Conservation (phyloP, 2,888 invertebrate genomes). For the Nasonia oneida region DNA sequence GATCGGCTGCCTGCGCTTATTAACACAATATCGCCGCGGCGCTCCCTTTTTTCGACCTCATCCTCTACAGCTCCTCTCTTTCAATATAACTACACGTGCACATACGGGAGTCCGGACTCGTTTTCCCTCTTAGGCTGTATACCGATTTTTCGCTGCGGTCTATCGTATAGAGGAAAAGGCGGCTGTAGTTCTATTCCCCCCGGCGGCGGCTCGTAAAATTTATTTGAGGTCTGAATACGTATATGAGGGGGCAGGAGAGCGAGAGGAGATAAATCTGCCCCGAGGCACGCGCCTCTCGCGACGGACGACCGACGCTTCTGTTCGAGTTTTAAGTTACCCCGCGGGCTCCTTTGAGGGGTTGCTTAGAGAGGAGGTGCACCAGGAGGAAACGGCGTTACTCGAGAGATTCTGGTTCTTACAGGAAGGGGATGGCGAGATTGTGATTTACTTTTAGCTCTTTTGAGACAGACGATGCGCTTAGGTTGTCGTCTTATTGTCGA, state of each 20-base stretch:
- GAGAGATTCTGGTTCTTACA: not conserved
- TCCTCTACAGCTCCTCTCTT: not conserved
- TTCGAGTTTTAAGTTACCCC: conserved; percentile 18
- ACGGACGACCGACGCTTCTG: not conserved
- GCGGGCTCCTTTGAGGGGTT: not conserved
- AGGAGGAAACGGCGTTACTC: conserved; percentile 11
- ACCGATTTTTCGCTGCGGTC: conserved; percentile 7
- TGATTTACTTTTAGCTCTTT: not conserved
- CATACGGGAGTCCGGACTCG: not conserved
- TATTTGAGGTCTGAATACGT: not conserved
- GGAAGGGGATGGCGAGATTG: not conserved
- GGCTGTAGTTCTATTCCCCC: not conserved
- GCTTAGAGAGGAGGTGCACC: not conserved
- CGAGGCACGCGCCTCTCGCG: conserved; percentile 9
- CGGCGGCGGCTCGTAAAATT: not conserved
- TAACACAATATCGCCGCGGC: conserved; percentile 26
- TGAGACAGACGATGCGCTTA: not conserved
- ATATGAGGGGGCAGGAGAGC: not conserved
- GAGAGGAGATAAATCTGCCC: conserved; percentile 31
- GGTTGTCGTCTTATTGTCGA: too few relatives aligned
- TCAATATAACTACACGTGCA: not conserved
- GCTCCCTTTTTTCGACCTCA: not conserved
- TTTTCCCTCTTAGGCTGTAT: not conserved
- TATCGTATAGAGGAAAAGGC: not conserved
- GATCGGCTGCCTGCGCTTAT: conserved; percentile 1